Evolutionary conservation across 1,140 invertebrate species (phyloP), one percentile per base, ranked within the genome.

Genomic region (Lethocerus indicus): DNA sequence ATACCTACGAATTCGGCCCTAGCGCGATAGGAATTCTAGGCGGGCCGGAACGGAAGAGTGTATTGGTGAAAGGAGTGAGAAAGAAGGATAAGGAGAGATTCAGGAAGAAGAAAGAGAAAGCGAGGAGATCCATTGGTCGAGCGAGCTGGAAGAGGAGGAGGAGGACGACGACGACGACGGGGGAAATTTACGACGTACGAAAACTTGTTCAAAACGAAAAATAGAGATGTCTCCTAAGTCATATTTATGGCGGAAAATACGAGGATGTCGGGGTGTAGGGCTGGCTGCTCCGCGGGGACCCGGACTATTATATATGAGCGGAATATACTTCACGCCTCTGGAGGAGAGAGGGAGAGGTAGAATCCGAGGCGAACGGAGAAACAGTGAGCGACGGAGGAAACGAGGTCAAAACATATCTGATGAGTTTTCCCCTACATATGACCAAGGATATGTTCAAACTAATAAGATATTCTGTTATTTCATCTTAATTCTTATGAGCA

Each of bases 171-270:
- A 27, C 24, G n/a, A 25, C 14, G 24, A 13, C 25, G 41, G 41
- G 7, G 13, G 23, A 32, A 28, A 51, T 51, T 51, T 51, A 51
- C 43, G 36, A 44, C 29, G 49, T 51, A 51, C 43, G 49, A 51
- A 51, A 51, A 51, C 41, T 51, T 51, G 42, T 51, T 42, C 49
- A 36, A 28, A 44, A 50, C 49, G 49, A 51, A 51, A 51, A 51
- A 51, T 51, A 51, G 49, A 51, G 49, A 51, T 51, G 49, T 51
- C 49, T 25, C 49, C 26, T 43, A 42, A 44, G 49, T 51, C 49
- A 51, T 51, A 51, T 51, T 51, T 51, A 51, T 51, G 49, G 25
- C 28, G 35, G 35, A 18, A 29, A 26, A 6, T 26, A 16, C 23
- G 18, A 16, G 37, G 27, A 28, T 13, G 20, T 26, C 41, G 21